A percentile compares a stretch with the other conserved stretches of the same genome.
Evolutionary conservation across 2,888 invertebrate genomes (phyloP).

Genomic region (Cyclophora punctaria): DNA sequence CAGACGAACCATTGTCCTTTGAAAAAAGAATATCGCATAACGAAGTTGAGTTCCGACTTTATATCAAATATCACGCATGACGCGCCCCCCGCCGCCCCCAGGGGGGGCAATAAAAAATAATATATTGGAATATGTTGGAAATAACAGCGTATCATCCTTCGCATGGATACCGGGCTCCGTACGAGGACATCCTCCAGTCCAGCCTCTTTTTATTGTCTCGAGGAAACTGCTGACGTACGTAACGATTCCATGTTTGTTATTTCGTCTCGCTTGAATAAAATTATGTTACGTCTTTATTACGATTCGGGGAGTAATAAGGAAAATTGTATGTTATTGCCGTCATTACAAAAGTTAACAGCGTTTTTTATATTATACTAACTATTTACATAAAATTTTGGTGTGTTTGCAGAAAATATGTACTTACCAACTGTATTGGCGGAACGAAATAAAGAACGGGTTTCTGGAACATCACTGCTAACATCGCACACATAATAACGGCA

Average conservation of each 20-base stretch:
- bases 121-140: slow-evolving; percentile 77
- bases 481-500: no score
- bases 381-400: slow-evolving; percentile 7
- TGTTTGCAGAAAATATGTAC: slow-evolving; percentile 1
- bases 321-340: slow-evolving; percentile 26
- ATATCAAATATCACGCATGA: slow-evolving; percentile 76
- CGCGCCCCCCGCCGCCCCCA: slow-evolving; percentile 49
- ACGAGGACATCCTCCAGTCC: slow-evolving; percentile 66
- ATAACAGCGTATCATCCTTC: slow-evolving; percentile 74
- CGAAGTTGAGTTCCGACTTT: slow-evolving; percentile 74
- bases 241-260: slow-evolving; percentile 54
- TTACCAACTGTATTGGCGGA: neutral
- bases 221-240: slow-evolving; percentile 58
- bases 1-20: slow-evolving; percentile 68
- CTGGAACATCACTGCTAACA: no score
- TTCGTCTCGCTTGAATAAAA: slow-evolving; percentile 50
- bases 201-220: slow-evolving; percentile 63
- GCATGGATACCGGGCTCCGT: slow-evolving; percentile 50
- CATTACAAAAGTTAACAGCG: slow-evolving; percentile 16
- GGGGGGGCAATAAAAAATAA: slow-evolving; percentile 75
- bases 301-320: slow-evolving; percentile 40
- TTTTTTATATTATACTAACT: slow-evolving; percentile 8
- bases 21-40: slow-evolving; percentile 74
- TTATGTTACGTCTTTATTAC: slow-evolving; percentile 43
- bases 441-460: no score